These are phyloP conservation scores for Ellobium chinense DNA, from an alignment of 2,888 invertebrate genomes.

Conservation along the genomic window DNA sequence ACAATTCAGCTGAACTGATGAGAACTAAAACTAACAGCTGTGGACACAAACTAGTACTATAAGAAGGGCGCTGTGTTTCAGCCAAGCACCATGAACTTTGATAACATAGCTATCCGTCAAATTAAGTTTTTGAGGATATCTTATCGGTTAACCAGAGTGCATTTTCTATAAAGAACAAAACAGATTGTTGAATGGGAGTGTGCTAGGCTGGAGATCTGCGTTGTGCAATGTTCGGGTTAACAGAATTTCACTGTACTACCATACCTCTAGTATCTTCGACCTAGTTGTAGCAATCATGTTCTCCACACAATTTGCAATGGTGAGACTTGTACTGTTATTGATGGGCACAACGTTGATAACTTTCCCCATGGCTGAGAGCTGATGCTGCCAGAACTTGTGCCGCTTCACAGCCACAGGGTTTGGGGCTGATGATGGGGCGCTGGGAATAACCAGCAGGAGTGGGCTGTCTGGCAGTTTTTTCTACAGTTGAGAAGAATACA, in stretches of 20 bases:
- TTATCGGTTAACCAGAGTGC: too few relatives aligned
- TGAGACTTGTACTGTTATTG: conserved; percentile 74
- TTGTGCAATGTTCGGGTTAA: not conserved
- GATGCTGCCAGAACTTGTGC: conserved; percentile 86
- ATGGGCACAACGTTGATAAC: conserved; percentile 81
- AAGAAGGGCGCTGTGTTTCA: too few relatives aligned
- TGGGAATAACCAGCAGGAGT: conserved; percentile 76
- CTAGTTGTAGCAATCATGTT: conserved; percentile 82
- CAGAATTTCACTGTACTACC: not conserved
- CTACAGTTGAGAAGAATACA: too few relatives aligned
- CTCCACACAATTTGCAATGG: conserved; percentile 75
- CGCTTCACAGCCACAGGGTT: conserved; percentile 79
- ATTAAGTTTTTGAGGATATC: too few relatives aligned
- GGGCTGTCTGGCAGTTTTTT: conserved; percentile 85
- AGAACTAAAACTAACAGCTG: too few relatives aligned
- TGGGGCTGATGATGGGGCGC: conserved; percentile 72
- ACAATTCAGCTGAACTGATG: too few relatives aligned
- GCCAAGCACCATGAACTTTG: too few relatives aligned
- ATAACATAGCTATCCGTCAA: too few relatives aligned
- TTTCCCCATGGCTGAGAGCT: conserved; percentile 85
- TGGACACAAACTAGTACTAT: too few relatives aligned
- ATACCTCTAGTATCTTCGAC: conserved; percentile 85
- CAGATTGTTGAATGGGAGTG: too few relatives aligned
- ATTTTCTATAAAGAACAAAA: too few relatives aligned
- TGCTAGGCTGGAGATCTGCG: not conserved